Evolutionary conservation across 2,113 vertebrate genomes (phyloP).

Genomic region (Scartelaos histophorus): DNA sequence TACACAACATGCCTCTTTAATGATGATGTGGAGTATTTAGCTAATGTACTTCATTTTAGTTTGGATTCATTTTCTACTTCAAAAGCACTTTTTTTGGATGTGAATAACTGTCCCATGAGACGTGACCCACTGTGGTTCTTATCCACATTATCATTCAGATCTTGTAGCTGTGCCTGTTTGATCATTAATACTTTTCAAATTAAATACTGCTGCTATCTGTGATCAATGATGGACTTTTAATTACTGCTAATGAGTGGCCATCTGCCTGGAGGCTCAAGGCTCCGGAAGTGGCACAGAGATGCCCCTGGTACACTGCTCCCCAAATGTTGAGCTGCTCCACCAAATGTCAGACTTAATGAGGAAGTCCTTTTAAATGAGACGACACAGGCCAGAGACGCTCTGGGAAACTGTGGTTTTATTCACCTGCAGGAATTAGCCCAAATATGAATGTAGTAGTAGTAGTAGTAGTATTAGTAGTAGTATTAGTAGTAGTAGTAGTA

Average conservation of each 20-base stretch:
- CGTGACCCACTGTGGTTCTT: conserved; percentile 47
- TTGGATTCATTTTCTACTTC: no score
- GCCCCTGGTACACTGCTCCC: conserved; percentile 63
- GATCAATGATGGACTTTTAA: conserved; percentile 83
- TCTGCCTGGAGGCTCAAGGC: conserved; percentile 78
- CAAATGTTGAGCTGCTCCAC: conserved; percentile 59
- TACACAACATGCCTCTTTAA: no score
- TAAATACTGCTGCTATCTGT: conserved; percentile 78
- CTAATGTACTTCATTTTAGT: no score
- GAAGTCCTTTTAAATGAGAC: conserved; percentile 48
- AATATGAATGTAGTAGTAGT: not conserved
- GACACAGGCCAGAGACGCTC: conserved; percentile 28
- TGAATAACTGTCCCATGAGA: no score
- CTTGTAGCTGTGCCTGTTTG: conserved; percentile 63
- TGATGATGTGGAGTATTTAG: no score
- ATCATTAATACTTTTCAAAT: conserved; percentile 79
- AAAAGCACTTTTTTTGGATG: no score
- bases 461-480: no score
- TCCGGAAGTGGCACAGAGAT: conserved; percentile 52
- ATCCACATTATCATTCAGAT: conserved; percentile 58
- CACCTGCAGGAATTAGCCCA: not conserved
- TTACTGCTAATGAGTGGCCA: conserved; percentile 85
- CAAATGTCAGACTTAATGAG: conserved; percentile 60
- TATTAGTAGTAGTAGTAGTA: no score
- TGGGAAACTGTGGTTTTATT: conserved; percentile 21